These are phyloP conservation scores for Rallus limicola DNA, from an alignment of 2,113 vertebrate genomes.

Conservation along the genomic window DNA sequence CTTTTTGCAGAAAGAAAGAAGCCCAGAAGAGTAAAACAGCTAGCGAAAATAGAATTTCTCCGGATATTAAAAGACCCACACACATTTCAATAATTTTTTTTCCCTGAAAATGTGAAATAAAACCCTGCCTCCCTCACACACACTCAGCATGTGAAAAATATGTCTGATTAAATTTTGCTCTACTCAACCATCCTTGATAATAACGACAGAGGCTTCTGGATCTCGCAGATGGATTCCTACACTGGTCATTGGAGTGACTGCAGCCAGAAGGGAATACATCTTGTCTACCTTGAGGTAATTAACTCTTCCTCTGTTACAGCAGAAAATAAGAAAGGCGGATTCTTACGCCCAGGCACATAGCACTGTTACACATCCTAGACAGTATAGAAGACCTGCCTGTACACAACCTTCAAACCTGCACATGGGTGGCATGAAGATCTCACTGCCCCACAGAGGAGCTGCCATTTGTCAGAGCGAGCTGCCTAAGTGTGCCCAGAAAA, in stretches of 20 bases:
- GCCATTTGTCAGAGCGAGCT: background rate
- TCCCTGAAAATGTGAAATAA: background rate
- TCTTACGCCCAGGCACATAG: background rate
- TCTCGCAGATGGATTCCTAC: background rate
- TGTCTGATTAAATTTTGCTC: background rate
- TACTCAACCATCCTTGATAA: background rate
- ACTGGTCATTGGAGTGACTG: background rate
- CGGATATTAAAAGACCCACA: background rate
- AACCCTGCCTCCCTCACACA: background rate
- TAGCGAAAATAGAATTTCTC: background rate
- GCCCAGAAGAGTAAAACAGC: background rate
- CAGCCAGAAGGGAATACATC: background rate
- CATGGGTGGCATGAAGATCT: background rate
- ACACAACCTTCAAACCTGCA: background rate
- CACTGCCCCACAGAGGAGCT: background rate
- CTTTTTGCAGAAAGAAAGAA: background rate
- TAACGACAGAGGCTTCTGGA: background rate
- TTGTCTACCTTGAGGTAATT: background rate
- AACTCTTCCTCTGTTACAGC: background rate
- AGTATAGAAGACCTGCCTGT: background rate
- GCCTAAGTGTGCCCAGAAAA: background rate
- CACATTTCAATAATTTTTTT: background rate
- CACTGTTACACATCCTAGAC: background rate
- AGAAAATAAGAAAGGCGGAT: background rate
- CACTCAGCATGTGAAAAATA: background rate